Conservation (phyloP, 2,113 vertebrate genomes). For the Leiothrix lutea region DNA sequence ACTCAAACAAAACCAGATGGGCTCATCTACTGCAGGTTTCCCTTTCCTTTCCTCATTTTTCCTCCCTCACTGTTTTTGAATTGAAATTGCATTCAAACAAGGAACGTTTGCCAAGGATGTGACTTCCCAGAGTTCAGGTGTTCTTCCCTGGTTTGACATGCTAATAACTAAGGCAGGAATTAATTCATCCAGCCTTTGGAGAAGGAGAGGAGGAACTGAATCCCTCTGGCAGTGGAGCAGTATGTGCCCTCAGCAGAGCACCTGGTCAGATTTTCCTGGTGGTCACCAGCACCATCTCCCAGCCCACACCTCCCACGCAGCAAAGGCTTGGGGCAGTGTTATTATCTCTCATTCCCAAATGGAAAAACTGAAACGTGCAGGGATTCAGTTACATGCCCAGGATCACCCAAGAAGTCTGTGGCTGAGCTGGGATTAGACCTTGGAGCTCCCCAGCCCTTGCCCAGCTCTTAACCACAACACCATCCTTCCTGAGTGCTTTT, state of each 20-base stretch:
- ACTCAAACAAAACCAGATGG: constrained; percentile 55
- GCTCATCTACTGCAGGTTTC: background rate
- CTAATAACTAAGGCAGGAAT: background rate
- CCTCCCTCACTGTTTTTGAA: background rate
- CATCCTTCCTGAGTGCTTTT: constrained; percentile 54
- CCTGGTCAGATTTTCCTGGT: background rate
- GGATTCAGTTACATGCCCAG: constrained; percentile 53
- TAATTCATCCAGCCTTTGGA: background rate
- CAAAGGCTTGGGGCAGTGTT: background rate
- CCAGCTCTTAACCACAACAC: constrained; percentile 57
- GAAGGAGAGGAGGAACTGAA: background rate
- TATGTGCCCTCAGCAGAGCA: background rate
- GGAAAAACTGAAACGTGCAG: constrained; percentile 37
- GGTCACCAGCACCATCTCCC: background rate
- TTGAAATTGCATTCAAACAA: background rate
- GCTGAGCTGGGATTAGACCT: constrained; percentile 57
- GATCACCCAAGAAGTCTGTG: constrained; percentile 66
- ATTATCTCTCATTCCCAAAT: constrained; percentile 26
- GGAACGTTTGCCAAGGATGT: background rate
- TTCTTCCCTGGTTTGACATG: accelerated
- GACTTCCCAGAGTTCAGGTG: background rate
- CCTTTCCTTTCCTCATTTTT: background rate
- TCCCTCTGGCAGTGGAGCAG: background rate
- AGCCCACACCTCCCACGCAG: constrained; percentile 36
- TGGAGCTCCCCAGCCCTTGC: constrained; percentile 22